phyloP scores from a whole-genome alignment of 2,797 vertebrate species.

The Peromyscus aztecus region DNA sequence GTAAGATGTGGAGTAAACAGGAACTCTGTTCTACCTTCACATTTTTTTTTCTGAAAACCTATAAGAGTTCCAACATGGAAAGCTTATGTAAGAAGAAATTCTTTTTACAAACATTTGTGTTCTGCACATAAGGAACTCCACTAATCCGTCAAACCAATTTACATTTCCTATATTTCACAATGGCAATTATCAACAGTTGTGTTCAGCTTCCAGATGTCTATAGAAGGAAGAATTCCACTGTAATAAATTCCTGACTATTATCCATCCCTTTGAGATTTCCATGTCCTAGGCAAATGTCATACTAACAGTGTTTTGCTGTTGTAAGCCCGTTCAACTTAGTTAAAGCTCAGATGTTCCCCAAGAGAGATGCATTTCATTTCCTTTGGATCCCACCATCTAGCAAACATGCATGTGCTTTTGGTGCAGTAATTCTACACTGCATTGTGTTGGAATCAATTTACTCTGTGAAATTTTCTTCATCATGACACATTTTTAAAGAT shows the following conservation, averaged over 20 bases:
- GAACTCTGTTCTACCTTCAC: constrained; percentile 40
- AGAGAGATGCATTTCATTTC: not conserved
- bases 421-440: not conserved
- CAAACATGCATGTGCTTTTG: constrained; percentile 43
- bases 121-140: constrained; percentile 42
- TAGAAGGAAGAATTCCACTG: constrained; percentile 1
- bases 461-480: constrained; percentile 35
- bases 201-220: constrained; percentile 39
- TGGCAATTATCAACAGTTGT: constrained; percentile 51
- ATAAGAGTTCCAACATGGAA: constrained; percentile 52
- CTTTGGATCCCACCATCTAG: not conserved
- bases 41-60: constrained; percentile 64
- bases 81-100: constrained; percentile 58
- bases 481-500: constrained; percentile 35
- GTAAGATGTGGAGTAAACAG: constrained; percentile 1
- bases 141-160: constrained; percentile 39
- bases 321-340: constrained; percentile 28
- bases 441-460: constrained; percentile 24
- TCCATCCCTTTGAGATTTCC: constrained; percentile 24
- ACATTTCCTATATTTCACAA: constrained; percentile 51
- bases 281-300: constrained; percentile 6
- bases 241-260: constrained; percentile 61
- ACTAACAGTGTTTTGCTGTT: constrained; percentile 45
- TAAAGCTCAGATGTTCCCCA: constrained; percentile 11
- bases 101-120: not conserved